Percentiles rank a stretch among this genome's conserved stretches.
phyloP scores from a whole-genome alignment of 2,113 vertebrate genomes.

The Sardina pilchardus region DNA sequence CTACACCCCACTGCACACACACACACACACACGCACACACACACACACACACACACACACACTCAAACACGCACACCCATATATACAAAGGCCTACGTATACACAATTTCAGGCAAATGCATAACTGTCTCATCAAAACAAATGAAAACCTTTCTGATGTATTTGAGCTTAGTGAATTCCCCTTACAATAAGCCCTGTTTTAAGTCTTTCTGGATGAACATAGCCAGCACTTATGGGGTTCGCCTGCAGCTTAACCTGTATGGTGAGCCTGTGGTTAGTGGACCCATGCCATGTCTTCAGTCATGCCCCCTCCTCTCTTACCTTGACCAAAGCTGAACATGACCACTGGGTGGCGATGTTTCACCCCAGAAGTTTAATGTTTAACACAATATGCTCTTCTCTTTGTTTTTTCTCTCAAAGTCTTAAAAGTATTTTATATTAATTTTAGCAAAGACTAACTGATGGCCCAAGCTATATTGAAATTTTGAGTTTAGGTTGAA shows the following conservation, averaged over 20 bases:
- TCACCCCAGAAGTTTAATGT: slow-evolving; percentile 65
- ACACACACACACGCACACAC: slow-evolving; percentile 38
- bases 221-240: not conserved
- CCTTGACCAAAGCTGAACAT: slow-evolving; percentile 77
- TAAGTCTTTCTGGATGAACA: not conserved
- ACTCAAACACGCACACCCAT: slow-evolving; percentile 41
- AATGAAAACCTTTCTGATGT: not conserved
- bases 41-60: slow-evolving; percentile 53
- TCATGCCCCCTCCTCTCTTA: slow-evolving; percentile 32
- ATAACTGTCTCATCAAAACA: not conserved
- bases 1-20: slow-evolving; percentile 41
- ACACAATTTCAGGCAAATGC: not conserved
- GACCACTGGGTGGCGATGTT: slow-evolving; percentile 76
- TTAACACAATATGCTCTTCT: slow-evolving; percentile 31
- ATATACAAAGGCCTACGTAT: slow-evolving; percentile 46
- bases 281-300: slow-evolving; percentile 1
- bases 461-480: slow-evolving; percentile 35
- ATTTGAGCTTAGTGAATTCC: not conserved
- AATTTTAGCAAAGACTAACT: slow-evolving; percentile 49
- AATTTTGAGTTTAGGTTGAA: slow-evolving; percentile 39
- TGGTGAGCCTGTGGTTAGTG: not conserved
- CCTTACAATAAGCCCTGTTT: not conserved
- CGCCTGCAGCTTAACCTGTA: not conserved
- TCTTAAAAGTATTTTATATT: slow-evolving; percentile 51
- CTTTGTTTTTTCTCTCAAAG: slow-evolving; percentile 49